These are phyloP conservation scores for Neogale vison DNA, from an alignment of 2,113 vertebrate species.

Conservation along the genomic window DNA sequence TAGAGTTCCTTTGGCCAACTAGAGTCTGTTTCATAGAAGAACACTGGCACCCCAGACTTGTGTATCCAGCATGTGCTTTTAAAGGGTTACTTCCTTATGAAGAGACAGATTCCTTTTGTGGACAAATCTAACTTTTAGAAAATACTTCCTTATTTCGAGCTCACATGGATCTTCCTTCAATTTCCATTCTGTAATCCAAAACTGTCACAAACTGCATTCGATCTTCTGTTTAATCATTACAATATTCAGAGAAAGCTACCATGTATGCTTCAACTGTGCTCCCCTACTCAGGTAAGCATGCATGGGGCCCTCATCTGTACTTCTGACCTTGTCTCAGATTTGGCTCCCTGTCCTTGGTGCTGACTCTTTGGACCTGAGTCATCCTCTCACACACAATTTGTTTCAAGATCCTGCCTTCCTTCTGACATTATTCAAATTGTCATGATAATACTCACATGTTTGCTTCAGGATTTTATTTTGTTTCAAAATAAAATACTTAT, in stretches of 20 bases:
- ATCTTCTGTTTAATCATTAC: not conserved
- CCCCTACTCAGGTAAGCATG: not conserved
- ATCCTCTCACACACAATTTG: accelerated
- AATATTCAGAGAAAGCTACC: not conserved
- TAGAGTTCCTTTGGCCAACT: not conserved
- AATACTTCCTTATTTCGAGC: not conserved
- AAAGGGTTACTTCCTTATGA: not conserved
- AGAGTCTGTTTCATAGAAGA: not conserved
- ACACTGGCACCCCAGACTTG: accelerated
- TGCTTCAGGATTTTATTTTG: not conserved
- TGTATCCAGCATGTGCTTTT: not conserved
- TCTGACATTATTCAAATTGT: not conserved
- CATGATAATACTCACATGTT: not conserved
- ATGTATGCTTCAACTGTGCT: accelerated
- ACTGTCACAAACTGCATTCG: not conserved
- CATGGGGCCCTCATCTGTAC: not conserved
- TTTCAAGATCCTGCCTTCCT: not conserved
- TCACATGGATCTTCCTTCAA: not conserved
- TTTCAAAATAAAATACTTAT: not conserved
- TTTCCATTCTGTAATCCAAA: not conserved
- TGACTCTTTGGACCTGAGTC: not conserved
- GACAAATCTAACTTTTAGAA: not conserved
- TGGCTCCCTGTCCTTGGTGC: not conserved
- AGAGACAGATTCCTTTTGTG: not conserved
- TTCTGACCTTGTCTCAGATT: not conserved